Evolutionary conservation across 2,888 invertebrate species (phyloP).

Genomic region (Mesochorus sp.): DNA sequence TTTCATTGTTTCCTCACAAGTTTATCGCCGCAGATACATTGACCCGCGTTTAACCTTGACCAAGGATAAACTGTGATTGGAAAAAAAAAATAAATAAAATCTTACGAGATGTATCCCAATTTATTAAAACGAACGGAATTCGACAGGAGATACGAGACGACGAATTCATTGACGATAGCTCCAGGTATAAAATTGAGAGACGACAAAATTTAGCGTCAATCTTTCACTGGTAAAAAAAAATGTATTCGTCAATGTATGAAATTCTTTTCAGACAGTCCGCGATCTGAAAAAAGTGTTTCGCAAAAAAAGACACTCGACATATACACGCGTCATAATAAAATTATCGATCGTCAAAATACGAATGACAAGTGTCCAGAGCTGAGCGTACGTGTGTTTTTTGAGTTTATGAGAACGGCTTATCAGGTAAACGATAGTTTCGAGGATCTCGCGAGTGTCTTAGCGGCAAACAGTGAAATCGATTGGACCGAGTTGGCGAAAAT

Average conservation of each 20-base stretch:
- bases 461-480: conserved; percentile 81
- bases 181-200: conserved; percentile 57
- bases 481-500: conserved; percentile 83
- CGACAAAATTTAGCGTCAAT: background rate
- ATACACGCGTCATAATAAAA: conserved; percentile 50
- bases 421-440: conserved; percentile 85
- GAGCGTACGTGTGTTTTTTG: conserved; percentile 88
- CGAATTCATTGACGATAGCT: conserved; percentile 44
- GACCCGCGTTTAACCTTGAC: background rate
- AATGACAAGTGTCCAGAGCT: conserved; percentile 83
- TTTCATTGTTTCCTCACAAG: conserved; percentile 6
- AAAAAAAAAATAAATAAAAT: conserved; percentile 14
- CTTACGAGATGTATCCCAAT: conserved; percentile 54
- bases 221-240: no score
- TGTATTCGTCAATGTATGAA: no score
- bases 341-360: conserved; percentile 42
- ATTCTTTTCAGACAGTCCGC: conserved; percentile 41
- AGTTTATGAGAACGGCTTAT: conserved; percentile 89
- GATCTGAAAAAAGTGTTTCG: conserved; percentile 29
- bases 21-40: background rate
- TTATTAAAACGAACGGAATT: conserved; percentile 60
- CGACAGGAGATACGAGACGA: conserved; percentile 58
- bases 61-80: no score
- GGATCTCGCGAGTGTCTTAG: conserved; percentile 77
- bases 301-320: conserved; percentile 41